Percentiles rank a stretch among this genome's conserved stretches.
Evolutionary conservation across 2,888 invertebrate species (phyloP).

Genomic region (Myopa tessellatipennis): DNA sequence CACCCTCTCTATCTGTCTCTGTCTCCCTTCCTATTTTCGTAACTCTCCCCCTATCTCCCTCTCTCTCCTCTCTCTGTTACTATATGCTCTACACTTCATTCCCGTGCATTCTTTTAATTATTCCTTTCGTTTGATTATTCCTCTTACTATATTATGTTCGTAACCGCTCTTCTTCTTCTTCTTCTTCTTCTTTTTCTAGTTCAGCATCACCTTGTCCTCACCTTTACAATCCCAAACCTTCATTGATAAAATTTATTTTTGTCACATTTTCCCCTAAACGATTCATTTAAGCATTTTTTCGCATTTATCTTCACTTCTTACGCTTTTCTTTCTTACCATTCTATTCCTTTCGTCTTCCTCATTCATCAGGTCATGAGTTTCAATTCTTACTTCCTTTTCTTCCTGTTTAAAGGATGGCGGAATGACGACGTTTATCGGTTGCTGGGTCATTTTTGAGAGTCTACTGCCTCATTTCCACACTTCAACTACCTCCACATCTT

Average conservation of each 20-base stretch:
- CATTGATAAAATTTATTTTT: background rate
- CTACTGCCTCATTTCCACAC: background rate
- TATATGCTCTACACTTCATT: background rate
- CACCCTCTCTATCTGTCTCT: background rate
- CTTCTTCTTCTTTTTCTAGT: background rate
- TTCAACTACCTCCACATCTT: background rate
- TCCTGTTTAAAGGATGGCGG: background rate
- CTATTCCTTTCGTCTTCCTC: background rate
- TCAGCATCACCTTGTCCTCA: background rate
- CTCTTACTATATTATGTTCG: background rate
- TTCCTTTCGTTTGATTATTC: background rate
- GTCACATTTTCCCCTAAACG: background rate
- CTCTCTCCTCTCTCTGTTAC: too few relatives aligned
- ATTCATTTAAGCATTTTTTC: background rate
- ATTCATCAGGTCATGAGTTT: background rate
- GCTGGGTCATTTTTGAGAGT: background rate
- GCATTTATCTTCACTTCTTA: background rate
- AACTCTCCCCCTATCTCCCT: too few relatives aligned
- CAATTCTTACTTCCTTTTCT: background rate
- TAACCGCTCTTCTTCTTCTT: background rate
- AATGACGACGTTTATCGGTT: background rate
- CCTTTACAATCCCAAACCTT: background rate
- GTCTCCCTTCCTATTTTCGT: background rate
- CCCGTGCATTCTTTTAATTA: background rate
- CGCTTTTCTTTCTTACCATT: too few relatives aligned